Evolutionary conservation across 2,888 invertebrate genomes (phyloP).

Genomic region (Drosophila helvetica): DNA sequence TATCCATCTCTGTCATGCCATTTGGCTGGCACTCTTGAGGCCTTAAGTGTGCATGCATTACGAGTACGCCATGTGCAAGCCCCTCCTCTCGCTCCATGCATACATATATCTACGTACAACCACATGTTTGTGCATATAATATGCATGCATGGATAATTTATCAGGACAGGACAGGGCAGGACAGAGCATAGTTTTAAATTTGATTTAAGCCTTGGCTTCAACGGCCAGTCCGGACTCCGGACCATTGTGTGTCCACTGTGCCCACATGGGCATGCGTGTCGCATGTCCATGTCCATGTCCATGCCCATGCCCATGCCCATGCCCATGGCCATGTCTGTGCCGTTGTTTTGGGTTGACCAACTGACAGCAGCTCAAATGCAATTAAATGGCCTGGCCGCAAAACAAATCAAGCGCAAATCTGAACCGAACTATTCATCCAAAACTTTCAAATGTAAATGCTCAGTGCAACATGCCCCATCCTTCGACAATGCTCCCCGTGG

Average conservation of each 20-base stretch:
- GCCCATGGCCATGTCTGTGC: constrained; percentile 2
- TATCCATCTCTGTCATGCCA: constrained; percentile 65
- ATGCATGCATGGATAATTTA: constrained; percentile 42
- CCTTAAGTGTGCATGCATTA: constrained; percentile 66
- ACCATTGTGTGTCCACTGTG: background rate
- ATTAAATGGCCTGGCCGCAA: constrained; percentile 41
- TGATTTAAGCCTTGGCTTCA: constrained; percentile 35
- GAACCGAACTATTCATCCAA: constrained; percentile 3
- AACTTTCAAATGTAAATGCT: constrained; percentile 13
- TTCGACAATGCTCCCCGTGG: background rate
- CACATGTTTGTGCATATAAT: constrained; percentile 5
- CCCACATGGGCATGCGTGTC: no score
- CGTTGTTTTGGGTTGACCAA: constrained; percentile 5
- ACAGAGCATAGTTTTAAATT: constrained; percentile 34
- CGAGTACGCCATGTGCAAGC: constrained; percentile 37
- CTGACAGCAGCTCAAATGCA: constrained; percentile 40
- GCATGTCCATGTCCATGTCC: constrained; percentile 2
- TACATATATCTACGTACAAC: background rate
- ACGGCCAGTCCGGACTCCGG: background rate
- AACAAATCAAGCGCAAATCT: constrained; percentile 36
- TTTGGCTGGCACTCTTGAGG: constrained; percentile 61
- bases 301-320: constrained; percentile 5
- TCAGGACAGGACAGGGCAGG: constrained; percentile 18
- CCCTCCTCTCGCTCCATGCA: constrained; percentile 2
- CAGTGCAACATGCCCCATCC: background rate